Percentiles rank a stretch among this genome's conserved stretches.
phyloP scores from a whole-genome alignment of 2,113 vertebrate species.

The Istiophorus platypterus region DNA sequence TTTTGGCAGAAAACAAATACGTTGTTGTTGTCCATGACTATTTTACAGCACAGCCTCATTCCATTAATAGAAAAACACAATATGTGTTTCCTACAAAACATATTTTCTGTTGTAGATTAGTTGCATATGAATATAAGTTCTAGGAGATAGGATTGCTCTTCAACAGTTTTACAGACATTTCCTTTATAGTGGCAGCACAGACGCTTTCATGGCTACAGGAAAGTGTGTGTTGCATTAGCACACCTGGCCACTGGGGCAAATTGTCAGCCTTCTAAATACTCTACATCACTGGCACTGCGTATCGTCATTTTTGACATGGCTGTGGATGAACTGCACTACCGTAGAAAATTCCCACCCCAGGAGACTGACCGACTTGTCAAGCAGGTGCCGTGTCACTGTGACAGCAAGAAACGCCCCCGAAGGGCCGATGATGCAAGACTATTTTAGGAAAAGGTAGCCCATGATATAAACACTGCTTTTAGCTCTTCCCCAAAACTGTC shows the following conservation, averaged over 20 bases:
- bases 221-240: neutral
- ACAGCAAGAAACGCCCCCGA: neutral
- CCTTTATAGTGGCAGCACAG: neutral
- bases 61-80: neutral
- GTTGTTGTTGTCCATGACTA: too few relatives aligned
- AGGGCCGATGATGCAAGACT: constrained; percentile 17
- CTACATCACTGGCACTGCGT: neutral
- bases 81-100: neutral
- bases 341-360: constrained; percentile 2
- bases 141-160: neutral
- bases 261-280: neutral
- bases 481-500: neutral
- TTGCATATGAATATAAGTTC: neutral
- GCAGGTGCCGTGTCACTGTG: constrained; percentile 36
- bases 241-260: neutral
- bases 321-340: constrained; percentile 26
- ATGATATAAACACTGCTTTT: constrained; percentile 1
- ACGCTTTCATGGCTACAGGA: neutral
- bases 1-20: too few relatives aligned
- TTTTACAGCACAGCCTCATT: neutral
- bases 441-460: constrained; percentile 3
- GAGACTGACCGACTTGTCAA: constrained; percentile 47
- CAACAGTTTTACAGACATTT: neutral
- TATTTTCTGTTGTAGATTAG: neutral
- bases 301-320: constrained; percentile 16